A percentile compares a stretch with the other conserved stretches of the same genome.
These are phyloP conservation scores for Pollachius pollachius DNA, from an alignment of 2,113 vertebrate species.

Conservation along the genomic window DNA sequence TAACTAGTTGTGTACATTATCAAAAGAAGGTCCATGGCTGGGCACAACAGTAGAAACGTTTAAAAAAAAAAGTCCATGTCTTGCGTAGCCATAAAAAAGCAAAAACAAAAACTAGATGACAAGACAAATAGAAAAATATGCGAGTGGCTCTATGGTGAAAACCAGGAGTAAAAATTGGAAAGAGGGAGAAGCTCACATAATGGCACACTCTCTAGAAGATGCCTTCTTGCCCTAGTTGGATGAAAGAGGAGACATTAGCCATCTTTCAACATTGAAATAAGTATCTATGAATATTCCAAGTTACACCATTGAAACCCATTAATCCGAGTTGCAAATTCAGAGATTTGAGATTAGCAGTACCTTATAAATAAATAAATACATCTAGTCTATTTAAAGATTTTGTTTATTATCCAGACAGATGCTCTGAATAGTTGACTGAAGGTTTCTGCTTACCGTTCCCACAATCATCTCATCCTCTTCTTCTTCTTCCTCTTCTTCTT, in stretches of 20 bases:
- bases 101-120: conserved; percentile 56
- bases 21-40: conserved; percentile 25
- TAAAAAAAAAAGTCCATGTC: conserved; percentile 37
- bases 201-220: conserved; percentile 83
- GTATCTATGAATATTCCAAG: background rate
- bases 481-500: conserved; percentile 82
- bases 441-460: conserved; percentile 15
- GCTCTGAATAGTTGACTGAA: background rate
- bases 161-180: conserved; percentile 24
- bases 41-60: conserved; percentile 44
- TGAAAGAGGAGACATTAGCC: background rate
- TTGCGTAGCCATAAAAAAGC: conserved; percentile 36
- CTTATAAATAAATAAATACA: background rate
- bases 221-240: conserved; percentile 81
- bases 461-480: conserved; percentile 86
- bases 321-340: background rate
- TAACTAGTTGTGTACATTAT: background rate
- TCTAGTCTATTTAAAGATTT: background rate
- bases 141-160: conserved; percentile 71
- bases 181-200: conserved; percentile 83
- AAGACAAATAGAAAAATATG: conserved; percentile 78
- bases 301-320: background rate
- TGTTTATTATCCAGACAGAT: background rate
- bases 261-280: background rate
- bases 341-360: background rate